These are phyloP conservation scores for Sphinx pinastri DNA, from an alignment of 2,888 invertebrate genomes.

Conservation along the genomic window DNA sequence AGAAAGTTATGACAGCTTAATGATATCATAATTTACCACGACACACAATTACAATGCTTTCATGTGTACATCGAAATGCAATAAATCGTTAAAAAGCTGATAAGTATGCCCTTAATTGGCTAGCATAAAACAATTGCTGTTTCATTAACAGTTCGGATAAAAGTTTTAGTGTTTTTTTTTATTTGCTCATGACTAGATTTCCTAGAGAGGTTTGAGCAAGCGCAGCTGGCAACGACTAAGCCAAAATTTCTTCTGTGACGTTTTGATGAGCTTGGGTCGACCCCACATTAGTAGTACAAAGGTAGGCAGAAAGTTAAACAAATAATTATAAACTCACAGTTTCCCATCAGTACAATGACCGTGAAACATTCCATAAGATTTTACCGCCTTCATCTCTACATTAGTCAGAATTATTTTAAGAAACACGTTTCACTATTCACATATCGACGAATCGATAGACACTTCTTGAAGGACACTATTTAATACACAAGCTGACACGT, in stretches of 20 bases:
- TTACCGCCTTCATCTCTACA: conserved; percentile 69
- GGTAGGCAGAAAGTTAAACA: too few species aligned
- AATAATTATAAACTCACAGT: conserved; percentile 63
- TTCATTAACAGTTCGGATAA: too few species aligned
- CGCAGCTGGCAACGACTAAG: too few species aligned
- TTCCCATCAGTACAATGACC: conserved; percentile 74
- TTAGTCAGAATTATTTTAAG: conserved; percentile 62
- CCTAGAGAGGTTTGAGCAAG: too few species aligned
- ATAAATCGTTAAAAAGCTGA: conserved; percentile 33
- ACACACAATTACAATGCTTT: conserved; percentile 23
- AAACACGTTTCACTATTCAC: conserved; percentile 45
- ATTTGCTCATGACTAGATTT: too few species aligned
- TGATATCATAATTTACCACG: conserved; percentile 33
- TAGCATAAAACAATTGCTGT: conserved; percentile 8
- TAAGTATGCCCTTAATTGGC: conserved; percentile 27
- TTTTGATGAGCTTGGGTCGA: too few species aligned
- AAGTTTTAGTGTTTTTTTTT: too few species aligned
- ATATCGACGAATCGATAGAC: conserved; percentile 34
- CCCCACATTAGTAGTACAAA: too few species aligned
- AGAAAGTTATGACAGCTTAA: conserved; percentile 34
- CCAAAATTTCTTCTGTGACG: too few species aligned
- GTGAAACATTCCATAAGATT: conserved; percentile 63
- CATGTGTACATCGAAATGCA: conserved; percentile 32
- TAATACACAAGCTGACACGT: conserved; percentile 39
- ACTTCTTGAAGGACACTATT: conserved; percentile 38